phyloP scores from a whole-genome alignment of 2,797 vertebrate species.

The Mallotus villosus region DNA sequence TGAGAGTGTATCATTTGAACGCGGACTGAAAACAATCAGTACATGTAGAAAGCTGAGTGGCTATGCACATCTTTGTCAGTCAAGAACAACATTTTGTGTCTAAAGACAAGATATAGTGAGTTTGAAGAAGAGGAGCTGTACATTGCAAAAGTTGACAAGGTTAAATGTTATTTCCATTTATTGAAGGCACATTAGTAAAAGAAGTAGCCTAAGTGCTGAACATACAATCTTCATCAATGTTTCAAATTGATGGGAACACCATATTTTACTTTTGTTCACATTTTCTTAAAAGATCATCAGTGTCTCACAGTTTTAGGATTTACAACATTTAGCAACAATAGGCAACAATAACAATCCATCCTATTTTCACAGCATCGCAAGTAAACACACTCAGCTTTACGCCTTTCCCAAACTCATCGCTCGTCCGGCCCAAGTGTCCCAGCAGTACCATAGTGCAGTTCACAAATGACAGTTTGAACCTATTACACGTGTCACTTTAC shows the following conservation, averaged over 20 bases:
- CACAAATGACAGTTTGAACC: constrained; percentile 14
- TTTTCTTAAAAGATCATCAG: constrained; percentile 31
- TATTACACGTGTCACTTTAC: constrained; percentile 31
- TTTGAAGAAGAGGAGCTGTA: not conserved
- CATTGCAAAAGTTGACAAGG: not conserved
- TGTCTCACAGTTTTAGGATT: constrained; percentile 25
- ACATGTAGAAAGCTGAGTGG: too few relatives aligned
- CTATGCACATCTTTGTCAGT: too few relatives aligned
- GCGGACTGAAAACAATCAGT: too few relatives aligned
- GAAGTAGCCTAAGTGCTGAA: constrained; percentile 42
- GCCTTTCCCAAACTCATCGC: not conserved
- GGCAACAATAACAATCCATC: constrained; percentile 39
- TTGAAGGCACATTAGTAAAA: constrained; percentile 77
- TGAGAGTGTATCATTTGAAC: not conserved
- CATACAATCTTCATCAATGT: constrained; percentile 60
- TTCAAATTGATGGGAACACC: not conserved
- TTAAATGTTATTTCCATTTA: constrained; percentile 62
- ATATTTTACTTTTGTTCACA: constrained; percentile 24
- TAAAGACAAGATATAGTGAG: too few relatives aligned
- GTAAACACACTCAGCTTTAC: constrained; percentile 20
- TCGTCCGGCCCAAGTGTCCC: not conserved
- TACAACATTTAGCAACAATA: constrained; percentile 46
- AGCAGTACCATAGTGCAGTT: constrained; percentile 2
- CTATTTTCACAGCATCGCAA: constrained; percentile 60
- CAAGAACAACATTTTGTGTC: too few relatives aligned